Conservation (phyloP, 2,113 vertebrate species). For the Sardina pilchardus region DNA sequence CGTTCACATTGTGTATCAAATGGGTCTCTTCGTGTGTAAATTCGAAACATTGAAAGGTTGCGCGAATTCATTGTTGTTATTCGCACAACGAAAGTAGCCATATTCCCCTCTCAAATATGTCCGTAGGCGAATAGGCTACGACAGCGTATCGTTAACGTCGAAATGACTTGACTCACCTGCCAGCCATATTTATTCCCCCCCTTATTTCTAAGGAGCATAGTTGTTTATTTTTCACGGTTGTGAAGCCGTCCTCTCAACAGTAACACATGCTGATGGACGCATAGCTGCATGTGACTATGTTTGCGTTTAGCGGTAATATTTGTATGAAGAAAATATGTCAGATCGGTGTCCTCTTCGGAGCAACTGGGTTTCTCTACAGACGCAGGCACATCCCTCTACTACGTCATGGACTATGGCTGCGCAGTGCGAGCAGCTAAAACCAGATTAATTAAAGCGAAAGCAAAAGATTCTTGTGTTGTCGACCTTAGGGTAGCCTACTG, state of each 20-base stretch:
- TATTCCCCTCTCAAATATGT: not conserved
- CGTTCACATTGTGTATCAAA: not conserved
- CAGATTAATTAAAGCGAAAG: slow-evolving; percentile 8
- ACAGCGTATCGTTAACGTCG: slow-evolving; percentile 20
- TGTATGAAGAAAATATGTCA: not conserved
- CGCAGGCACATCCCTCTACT: not conserved
- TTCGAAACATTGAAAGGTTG: not conserved
- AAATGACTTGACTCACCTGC: slow-evolving; percentile 67
- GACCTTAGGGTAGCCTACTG: not conserved
- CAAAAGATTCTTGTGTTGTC: not conserved
- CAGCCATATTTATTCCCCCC: slow-evolving; percentile 31
- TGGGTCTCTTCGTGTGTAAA: not conserved
- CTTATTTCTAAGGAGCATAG: slow-evolving; percentile 39
- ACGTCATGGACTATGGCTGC: not conserved
- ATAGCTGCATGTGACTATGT: slow-evolving; percentile 5
- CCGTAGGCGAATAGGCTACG: not conserved
- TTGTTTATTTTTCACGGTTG: slow-evolving; percentile 32
- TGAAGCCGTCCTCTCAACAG: slow-evolving; percentile 8
- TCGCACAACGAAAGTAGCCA: not conserved
- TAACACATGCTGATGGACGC: not conserved
- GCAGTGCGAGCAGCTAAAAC: not conserved
- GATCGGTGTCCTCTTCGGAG: not conserved
- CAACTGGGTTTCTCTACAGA: not conserved
- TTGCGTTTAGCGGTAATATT: not conserved
- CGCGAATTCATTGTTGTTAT: not conserved